Evolutionary conservation across 2,113 vertebrate genomes (phyloP).

Genomic region (Caretta caretta): DNA sequence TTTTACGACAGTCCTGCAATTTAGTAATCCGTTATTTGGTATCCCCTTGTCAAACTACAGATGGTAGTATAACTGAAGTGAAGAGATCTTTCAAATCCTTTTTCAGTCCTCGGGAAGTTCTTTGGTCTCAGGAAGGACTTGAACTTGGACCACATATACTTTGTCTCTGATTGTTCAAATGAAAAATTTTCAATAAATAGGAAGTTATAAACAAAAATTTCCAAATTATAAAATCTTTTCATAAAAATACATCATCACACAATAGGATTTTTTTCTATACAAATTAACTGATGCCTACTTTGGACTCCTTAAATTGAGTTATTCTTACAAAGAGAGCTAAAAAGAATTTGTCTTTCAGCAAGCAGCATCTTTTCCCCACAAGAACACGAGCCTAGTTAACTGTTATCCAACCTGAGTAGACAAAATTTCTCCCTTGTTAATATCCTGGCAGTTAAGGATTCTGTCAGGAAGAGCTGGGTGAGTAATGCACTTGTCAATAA

Average conservation of each 20-base stretch:
- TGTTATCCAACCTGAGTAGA: not conserved
- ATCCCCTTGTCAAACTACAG: too few relatives aligned
- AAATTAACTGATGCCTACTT: not conserved
- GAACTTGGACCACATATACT: not conserved
- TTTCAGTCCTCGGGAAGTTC: not conserved
- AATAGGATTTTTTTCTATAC: not conserved
- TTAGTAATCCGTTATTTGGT: too few relatives aligned
- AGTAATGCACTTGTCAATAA: not conserved
- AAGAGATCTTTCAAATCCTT: not conserved
- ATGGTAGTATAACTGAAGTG: too few relatives aligned
- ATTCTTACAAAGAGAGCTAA: not conserved
- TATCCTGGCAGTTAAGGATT: not conserved
- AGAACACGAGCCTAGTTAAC: not conserved
- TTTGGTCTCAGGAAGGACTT: not conserved
- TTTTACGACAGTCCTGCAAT: accelerated
- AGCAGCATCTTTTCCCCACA: not conserved
- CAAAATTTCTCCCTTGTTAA: not conserved
- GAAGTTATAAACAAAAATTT: not conserved
- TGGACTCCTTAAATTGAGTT: not conserved
- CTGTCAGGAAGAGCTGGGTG: not conserved
- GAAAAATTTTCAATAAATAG: not conserved
- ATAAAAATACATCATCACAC: not conserved
- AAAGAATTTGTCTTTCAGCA: not conserved
- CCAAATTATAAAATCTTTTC: not conserved
- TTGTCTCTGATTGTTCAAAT: not conserved